A percentile compares a stretch with the other conserved stretches of the same genome.
These are phyloP conservation scores for Chelonia mydas DNA, from an alignment of 2,797 vertebrate species.

Conservation along the genomic window DNA sequence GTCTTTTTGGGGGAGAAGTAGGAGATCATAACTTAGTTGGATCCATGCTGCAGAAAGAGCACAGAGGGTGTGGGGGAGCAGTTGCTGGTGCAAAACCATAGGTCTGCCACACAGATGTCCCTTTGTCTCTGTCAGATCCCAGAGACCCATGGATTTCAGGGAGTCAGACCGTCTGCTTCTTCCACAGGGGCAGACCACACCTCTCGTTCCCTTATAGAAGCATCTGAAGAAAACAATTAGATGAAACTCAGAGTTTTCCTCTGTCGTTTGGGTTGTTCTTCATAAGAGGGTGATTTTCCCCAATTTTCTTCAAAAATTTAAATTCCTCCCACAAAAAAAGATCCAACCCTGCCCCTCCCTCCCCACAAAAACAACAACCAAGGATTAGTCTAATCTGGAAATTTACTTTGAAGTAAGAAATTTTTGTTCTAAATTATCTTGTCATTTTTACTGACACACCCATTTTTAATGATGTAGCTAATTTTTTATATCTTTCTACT, in stretches of 20 bases:
- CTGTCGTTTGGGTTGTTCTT: neutral
- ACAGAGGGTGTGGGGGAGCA: neutral
- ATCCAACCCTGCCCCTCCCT: neutral
- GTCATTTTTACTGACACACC: neutral
- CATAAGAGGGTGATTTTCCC: neutral
- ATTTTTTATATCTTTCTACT: neutral
- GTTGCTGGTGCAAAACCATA: neutral
- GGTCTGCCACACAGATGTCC: neutral
- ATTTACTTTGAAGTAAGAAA: neutral
- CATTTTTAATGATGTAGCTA: neutral
- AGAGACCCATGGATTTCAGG: neutral
- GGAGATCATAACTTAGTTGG: neutral
- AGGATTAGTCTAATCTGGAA: neutral
- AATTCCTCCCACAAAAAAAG: neutral
- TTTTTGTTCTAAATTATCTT: neutral
- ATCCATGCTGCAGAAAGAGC: neutral
- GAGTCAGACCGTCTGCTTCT: neutral
- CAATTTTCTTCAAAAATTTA: neutral
- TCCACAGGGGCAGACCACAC: neutral
- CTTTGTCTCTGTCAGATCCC: neutral
- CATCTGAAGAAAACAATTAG: neutral
- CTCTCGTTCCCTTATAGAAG: neutral
- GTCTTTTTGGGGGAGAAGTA: neutral
- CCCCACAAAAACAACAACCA: neutral
- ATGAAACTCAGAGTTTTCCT: neutral